Conservation (phyloP, 2,113 vertebrate genomes). For the Pao palembangensis region DNA sequence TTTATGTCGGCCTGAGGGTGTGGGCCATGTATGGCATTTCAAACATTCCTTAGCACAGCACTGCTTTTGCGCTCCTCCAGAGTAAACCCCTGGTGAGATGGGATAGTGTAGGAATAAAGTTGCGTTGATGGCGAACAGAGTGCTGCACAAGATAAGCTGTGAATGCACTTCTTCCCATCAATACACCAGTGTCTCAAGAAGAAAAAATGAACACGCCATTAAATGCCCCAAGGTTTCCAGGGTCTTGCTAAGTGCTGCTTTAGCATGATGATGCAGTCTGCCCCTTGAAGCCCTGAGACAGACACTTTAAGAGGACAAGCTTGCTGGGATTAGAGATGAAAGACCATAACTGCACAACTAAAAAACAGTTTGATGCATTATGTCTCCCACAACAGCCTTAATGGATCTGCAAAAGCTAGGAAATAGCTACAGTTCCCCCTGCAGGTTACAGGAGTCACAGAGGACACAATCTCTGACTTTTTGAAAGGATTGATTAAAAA, state of each 20-base stretch:
- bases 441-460: conserved; percentile 21
- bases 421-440: conserved; percentile 28
- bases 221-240: conserved; percentile 48
- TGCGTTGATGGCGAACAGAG: neutral
- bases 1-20: too few species aligned
- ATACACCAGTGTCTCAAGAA: conserved; percentile 31
- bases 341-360: conserved; percentile 42
- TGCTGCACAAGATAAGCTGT: conserved; percentile 4
- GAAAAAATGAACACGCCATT: conserved; percentile 28
- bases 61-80: too few species aligned
- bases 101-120: too few species aligned
- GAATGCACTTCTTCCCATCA: conserved; percentile 25
- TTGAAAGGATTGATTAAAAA: neutral
- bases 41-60: too few species aligned
- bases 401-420: conserved; percentile 41
- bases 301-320: conserved; percentile 46
- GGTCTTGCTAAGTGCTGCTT: conserved; percentile 51
- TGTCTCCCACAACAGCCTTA: conserved; percentile 36
- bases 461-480: conserved; percentile 2
- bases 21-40: too few species aligned
- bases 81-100: too few species aligned
- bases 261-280: conserved; percentile 40
- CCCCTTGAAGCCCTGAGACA: conserved; percentile 38
- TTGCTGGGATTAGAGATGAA: conserved; percentile 54
- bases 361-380: conserved; percentile 45